Evolutionary conservation across 2,113 vertebrate genomes (phyloP), one percentile per base, ranked within the genome.

Genomic region (Cisticola juncidis): DNA sequence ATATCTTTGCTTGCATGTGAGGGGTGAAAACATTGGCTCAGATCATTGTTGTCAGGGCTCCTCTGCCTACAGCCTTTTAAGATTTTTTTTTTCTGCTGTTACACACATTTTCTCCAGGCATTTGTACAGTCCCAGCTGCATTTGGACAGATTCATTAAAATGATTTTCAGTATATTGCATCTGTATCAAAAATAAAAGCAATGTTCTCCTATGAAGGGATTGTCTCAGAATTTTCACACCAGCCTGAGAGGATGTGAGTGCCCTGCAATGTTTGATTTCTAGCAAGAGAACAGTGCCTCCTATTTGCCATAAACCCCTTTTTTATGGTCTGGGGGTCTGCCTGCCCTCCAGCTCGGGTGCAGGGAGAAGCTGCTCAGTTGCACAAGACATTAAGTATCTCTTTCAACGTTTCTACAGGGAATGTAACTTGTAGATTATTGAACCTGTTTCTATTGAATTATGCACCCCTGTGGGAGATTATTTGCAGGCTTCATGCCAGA

Each of bases 401-500:
- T 90, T 54, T 83, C 68, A 66, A 40, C 79, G 54, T 57, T 81
- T 66, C 91, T 72, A 10, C 14, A 14, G 62, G 81, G 81, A 91
- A 58, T 36, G 42, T 51, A 86, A 33, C 81, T 86, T 74, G 58
- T 44, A 9, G 76, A 90, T 88, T 66, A 86, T 58, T 92, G 78
- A 64, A 86, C 79, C 56, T 74, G 28, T 81, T 92, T 60, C 79
- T 51, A 7, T 24, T 86, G 93, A 92, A 56, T 88, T 88, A 82
- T 93, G 76, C 64, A 71, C 76, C 72, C 85, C 76, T 57, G 92
- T 86, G 90, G 81, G 82, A 94, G 92, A 96, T 90, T 88, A 96
- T 83, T 81, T 90, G 79, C 79, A 88, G 81, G 71, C 83, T 71
- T 71, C 28, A 5, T 56, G 80, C 88, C 96, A 96, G 95, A 95